Evolutionary conservation across 1,140 invertebrate genomes (phyloP).

Genomic region (Heliconius congener): DNA sequence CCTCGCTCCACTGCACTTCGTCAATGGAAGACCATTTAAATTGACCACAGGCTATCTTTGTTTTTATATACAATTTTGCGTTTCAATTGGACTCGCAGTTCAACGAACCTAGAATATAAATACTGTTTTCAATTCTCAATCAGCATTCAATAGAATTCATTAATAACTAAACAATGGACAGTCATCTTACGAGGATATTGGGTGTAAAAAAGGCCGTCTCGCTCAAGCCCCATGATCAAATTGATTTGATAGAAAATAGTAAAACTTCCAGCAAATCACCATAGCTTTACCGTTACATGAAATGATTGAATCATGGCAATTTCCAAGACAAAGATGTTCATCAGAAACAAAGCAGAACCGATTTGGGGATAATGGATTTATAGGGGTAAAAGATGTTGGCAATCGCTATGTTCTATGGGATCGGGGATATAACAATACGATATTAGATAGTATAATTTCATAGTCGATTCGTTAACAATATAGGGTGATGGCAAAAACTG

Average conservation of each 20-base stretch:
- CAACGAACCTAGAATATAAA: constrained; percentile 53
- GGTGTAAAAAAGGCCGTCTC: neutral
- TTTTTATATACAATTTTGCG: constrained; percentile 62
- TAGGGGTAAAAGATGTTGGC: constrained; percentile 60
- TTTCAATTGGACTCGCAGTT: constrained; percentile 56
- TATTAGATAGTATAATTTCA: constrained; percentile 71
- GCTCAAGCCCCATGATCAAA: constrained; percentile 24
- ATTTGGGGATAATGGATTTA: constrained; percentile 66
- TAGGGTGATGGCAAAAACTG: constrained; percentile 65
- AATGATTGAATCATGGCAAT: constrained; percentile 59
- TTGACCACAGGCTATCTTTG: constrained; percentile 61
- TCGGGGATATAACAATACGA: constrained; percentile 63
- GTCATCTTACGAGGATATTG: constrained; percentile 47
- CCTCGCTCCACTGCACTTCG: constrained; percentile 62
- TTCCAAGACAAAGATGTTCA: constrained; percentile 74
- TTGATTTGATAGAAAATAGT: constrained; percentile 45
- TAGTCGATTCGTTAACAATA: constrained; percentile 73
- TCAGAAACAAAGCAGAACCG: constrained; percentile 74
- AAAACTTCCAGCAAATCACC: constrained; percentile 64
- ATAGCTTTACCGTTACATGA: constrained; percentile 55
- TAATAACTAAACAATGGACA: constrained; percentile 50
- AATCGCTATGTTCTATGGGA: constrained; percentile 54
- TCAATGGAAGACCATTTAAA: constrained; percentile 69
- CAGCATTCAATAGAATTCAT: constrained; percentile 44
- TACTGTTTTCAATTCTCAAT: constrained; percentile 55